Base-by-base conservation (phyloP, 2,888 invertebrate genomes). In the Steinernema hermaphroditum region DNA sequence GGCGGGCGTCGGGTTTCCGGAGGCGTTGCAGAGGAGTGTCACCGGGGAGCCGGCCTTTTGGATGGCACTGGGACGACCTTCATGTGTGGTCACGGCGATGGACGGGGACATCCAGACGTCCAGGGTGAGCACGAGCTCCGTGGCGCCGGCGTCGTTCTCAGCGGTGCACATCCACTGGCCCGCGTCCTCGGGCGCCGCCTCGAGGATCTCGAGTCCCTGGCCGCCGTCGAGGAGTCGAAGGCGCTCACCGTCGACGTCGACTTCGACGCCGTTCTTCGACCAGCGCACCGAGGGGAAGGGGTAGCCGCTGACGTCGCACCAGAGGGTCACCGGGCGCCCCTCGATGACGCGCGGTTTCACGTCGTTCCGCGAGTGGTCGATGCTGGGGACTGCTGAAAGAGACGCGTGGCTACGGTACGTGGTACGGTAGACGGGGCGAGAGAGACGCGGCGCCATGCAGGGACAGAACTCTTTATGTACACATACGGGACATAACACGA, bases 121-220 rank as follows among this genome's bases (percentile, higher is more conserved):
- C 9, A 86, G 74, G 19, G 70, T 62, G 71, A 86, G 78, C 69
- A 83, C 82, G 16, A 80, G 68, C 49, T 83, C 81, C 22, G 75
- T 77, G 0, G 82, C 81, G 4, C 89, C 89, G 1, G 89, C 89
- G 1, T 84, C 75, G 78, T 89, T 89, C 68, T 83, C 83, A 4
- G 88, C 89, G 16, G 86, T 73, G 82, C 89, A 89, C 27, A 86
- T 85, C 82, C 88, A 89, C 16, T 80, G 78, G 6, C 89, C 89
- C 50, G 81, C 86, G 73, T 89, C 78, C 16, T 75, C 76, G 0
- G 71, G 49, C 32, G 57, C 68, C 16, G 83, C 79, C n/a, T 69
- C 72, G n/a, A 72, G 32, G 24, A 84, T 76, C 62, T 81, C 80
- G 4, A 83, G 71, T 9, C 77, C 78, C 50, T 86, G 85, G 14